Evolutionary conservation across 2,888 invertebrate genomes (phyloP).

Genomic region (Stomorhina lunata): DNA sequence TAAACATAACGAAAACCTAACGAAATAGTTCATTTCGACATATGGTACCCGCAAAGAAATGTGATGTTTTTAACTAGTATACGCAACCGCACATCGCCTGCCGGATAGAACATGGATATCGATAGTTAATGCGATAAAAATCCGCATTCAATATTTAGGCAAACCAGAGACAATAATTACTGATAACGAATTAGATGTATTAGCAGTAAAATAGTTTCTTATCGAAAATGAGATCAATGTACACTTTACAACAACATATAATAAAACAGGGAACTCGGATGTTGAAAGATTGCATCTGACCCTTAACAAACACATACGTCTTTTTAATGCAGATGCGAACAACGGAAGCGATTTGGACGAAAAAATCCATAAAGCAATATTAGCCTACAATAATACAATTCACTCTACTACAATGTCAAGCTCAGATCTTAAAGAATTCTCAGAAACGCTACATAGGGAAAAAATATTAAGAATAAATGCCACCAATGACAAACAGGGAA

Average conservation of each 20-base stretch:
- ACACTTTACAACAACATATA: constrained; percentile 18
- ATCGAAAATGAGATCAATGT: constrained; percentile 21
- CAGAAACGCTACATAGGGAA: neutral
- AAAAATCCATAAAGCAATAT: too few species aligned
- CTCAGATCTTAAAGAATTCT: neutral
- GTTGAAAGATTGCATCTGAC: too few species aligned
- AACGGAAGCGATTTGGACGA: too few species aligned
- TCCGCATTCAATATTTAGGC: too few species aligned
- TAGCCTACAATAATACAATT: neutral
- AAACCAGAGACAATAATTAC: too few species aligned
- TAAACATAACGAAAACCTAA: constrained; percentile 2
- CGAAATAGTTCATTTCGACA: constrained; percentile 15
- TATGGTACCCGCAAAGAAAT: constrained; percentile 2
- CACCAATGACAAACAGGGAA: too few species aligned
- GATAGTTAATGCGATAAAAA: constrained; percentile 14
- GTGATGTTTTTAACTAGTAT: constrained; percentile 39
- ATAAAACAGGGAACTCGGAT: too few species aligned
- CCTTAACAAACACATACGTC: too few species aligned
- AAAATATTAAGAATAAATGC: too few species aligned
- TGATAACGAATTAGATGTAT: constrained; percentile 46
- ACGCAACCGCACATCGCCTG: constrained; percentile 23
- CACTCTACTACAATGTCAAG: neutral
- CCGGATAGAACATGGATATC: too few species aligned
- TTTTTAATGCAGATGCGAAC: too few species aligned
- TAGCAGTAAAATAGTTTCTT: constrained; percentile 32